Conservation (phyloP, 1,140 invertebrate species). For the Cheumatopsyche charites region DNA sequence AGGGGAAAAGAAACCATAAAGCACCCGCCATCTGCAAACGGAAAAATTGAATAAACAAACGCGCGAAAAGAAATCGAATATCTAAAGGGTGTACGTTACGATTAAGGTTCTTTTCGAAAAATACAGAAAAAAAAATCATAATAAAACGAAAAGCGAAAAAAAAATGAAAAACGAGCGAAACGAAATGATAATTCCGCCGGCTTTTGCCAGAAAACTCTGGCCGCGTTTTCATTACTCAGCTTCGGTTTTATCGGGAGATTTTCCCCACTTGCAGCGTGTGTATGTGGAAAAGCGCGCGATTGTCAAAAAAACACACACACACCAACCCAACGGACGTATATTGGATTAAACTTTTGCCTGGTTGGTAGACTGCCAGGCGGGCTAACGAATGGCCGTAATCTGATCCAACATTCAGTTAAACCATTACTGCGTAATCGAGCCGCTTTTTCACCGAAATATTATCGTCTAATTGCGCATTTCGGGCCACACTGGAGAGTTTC, state of each 20-base stretch:
- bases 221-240: slow-evolving; percentile 23
- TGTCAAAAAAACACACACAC: slow-evolving; percentile 1
- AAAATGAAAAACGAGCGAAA: no score
- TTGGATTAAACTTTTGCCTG: slow-evolving; percentile 22
- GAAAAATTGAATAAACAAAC: no score
- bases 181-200: no score
- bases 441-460: slow-evolving; percentile 8
- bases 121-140: no score
- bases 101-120: no score
- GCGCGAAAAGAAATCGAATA: no score
- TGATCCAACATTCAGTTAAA: slow-evolving; percentile 28
- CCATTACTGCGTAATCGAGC: not conserved
- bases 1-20: no score
- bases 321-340: not conserved
- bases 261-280: not conserved
- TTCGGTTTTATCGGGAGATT: slow-evolving; percentile 7
- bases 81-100: no score
- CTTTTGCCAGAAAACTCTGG: not conserved
- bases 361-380: slow-evolving; percentile 8
- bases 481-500: no score
- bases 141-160: no score
- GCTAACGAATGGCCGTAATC: slow-evolving; percentile 15
- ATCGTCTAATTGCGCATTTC: not conserved
- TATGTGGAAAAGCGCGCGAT: not conserved
- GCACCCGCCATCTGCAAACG: no score